phyloP scores from a whole-genome alignment of 1,140 invertebrate species.

The Drosophila teissieri region DNA sequence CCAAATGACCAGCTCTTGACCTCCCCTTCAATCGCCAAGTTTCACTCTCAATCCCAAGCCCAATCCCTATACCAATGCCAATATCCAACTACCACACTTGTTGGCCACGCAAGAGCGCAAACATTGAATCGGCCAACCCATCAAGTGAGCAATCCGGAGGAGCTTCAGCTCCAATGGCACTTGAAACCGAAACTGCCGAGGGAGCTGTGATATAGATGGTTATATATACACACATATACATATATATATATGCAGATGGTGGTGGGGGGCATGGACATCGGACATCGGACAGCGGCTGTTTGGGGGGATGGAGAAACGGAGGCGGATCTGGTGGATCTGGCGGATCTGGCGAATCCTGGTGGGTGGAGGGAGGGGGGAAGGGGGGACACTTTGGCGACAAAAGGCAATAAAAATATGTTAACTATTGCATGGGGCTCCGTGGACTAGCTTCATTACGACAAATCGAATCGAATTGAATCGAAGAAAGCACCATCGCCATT shows the following conservation, averaged over 20 bases:
- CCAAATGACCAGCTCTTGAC: conserved; percentile 27
- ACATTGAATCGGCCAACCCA: conserved; percentile 23
- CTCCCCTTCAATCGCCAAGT: background rate
- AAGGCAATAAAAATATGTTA: conserved; percentile 71
- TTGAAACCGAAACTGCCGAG: conserved; percentile 34
- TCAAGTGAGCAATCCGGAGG: conserved; percentile 65
- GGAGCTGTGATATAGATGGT: background rate
- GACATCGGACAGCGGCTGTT: no score
- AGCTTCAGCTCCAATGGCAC: conserved; percentile 40
- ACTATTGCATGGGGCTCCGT: conserved; percentile 48
- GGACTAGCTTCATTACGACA: conserved; percentile 69
- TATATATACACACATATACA: background rate
- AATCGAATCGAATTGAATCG: conserved; percentile 64
- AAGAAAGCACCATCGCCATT: conserved; percentile 44
- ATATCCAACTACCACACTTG: conserved; percentile 10
- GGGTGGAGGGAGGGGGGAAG: no score
- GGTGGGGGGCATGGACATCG: no score
- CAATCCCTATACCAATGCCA: background rate
- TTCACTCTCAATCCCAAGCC: background rate
- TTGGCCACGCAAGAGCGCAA: conserved; percentile 33
- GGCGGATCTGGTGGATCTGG: conserved; percentile 8
- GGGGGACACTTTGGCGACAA: conserved; percentile 66
- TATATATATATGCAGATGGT: no score
- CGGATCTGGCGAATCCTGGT: background rate
- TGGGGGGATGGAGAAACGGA: conserved; percentile 6